Evolutionary conservation across 2,797 vertebrate genomes (phyloP), one percentile per base, ranked within the genome.

Genomic region (Selene dorsalis): DNA sequence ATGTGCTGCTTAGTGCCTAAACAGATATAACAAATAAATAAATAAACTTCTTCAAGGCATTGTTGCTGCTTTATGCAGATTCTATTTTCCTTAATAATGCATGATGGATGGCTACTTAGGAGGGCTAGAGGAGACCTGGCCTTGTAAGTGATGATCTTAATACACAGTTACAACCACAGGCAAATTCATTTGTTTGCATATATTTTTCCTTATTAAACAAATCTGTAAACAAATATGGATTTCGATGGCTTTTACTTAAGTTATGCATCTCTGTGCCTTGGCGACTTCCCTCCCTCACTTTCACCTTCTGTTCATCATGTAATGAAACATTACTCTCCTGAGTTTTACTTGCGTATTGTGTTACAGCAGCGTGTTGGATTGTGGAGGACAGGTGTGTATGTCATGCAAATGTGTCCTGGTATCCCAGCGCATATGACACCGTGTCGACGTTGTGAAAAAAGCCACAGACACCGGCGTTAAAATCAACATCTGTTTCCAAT

Each of bases 401-500:
- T 88, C 89, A 91, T 91, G 90, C 87, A 92, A 91, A 92, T 89
- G 80, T 75, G 84, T 91, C 85, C 89, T 78, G 80, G 84, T 85
- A 87, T 90, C 81, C 80, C 84, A 59, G 86, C 65, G 81, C 90
- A 86, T 84, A 89, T 90, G 91, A 93, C 91, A 92, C 89, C 6
- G 83, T 90, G 91, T 91, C 89, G 64, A 89, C 83, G 78, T 85
- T 56, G 90, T 82, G 90, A 91, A 79, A 89, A 85, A 89, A 91
- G 82, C 84, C 85, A 79, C 85, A 93, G 87, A 91, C 89, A 83
- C 82, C 61, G 52, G 80, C 73, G 87, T 90, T 89, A 92, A 92
- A 91, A 91, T 92, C 90, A 93, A 90, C 93, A 93, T 93, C 93
- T 94, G 92, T 86, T 93, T 93, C 90, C 94, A 92, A 93, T 93